Evolutionary conservation across 2,888 invertebrate genomes (phyloP), one percentile per base, ranked within the genome.

Genomic region (Marasmarcha lunaedactyla): DNA sequence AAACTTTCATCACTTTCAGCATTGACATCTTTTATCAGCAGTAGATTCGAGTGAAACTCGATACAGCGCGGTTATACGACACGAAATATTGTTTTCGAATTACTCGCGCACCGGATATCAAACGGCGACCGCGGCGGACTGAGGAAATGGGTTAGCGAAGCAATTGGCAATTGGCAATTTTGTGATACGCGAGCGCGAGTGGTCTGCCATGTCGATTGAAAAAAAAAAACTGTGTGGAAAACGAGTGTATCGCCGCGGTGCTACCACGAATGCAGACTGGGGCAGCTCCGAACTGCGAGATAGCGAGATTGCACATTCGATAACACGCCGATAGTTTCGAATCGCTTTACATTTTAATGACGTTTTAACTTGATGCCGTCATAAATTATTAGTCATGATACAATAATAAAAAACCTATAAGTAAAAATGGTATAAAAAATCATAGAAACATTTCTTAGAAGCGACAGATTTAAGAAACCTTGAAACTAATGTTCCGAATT

Each of bases 231-330:
- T 70, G 59, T 57, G 59, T 57, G 57, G 55, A 71, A 76, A 70
- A 66, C 63, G 71, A 74, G 76, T 71, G 63, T 72, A 68, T 68
- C 64, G 63, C 63, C 69, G 64, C 76, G 66, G 62, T 61, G 70
- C 69, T 69, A 67, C 65, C 67, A 65, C 69, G 66, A 81, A 67
- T 76, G 76, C 65, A 63, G 70, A 68, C 71, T 69, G 70, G 61
- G 54, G 56, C 58, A 58, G 62, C 62, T 67, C 61, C 54, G 57
- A 55, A 54, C 60, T 61, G 63, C 62, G 63, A 72, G 77, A 78
- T 77, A 74, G 62, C 59, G 59, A 76, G 77, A 77, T 77, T 66
- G 69, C 59, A 63, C 62, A 60, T 63, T 63, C 71, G 81, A 83
- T 79, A 79, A 73, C 69, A 55, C 44, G 36, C 35, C 54, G 76